Percentiles rank a stretch among this genome's conserved stretches.
phyloP scores from a whole-genome alignment of 2,797 vertebrate genomes.

The Carcharodon carcharias region DNA sequence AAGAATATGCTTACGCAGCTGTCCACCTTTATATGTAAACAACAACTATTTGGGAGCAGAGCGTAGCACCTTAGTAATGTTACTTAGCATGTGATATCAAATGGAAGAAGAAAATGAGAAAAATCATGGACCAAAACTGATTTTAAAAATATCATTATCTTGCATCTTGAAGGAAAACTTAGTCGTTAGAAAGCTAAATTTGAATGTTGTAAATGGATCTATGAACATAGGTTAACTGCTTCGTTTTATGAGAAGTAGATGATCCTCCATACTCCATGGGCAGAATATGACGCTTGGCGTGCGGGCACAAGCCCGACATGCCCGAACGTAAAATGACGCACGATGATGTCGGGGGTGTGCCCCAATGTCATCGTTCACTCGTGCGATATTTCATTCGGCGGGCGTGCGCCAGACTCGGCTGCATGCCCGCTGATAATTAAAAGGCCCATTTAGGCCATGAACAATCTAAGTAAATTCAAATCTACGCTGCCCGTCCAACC shows the following conservation, averaged over 20 bases:
- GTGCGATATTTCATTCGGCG: too few species aligned
- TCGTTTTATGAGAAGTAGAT: neutral
- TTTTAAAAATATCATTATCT: neutral
- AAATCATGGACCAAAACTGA: neutral
- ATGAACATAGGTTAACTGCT: neutral
- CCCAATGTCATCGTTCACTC: too few species aligned
- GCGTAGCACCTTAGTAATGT: neutral
- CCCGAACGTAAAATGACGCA: too few species aligned
- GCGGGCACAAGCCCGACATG: too few species aligned
- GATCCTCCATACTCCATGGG: neutral
- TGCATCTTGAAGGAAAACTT: neutral
- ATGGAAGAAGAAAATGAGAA: neutral
- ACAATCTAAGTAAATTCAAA: too few species aligned
- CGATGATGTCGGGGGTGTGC: too few species aligned
- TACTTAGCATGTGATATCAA: neutral
- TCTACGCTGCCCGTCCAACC: too few species aligned
- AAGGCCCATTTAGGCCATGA: too few species aligned
- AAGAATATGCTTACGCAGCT: neutral
- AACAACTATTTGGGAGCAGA: too few species aligned
- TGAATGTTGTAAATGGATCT: neutral
- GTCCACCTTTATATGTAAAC: neutral
- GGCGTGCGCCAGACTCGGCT: too few species aligned
- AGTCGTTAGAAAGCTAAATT: neutral
- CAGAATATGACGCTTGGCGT: too few species aligned
- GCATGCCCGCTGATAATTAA: too few species aligned